phyloP scores from a whole-genome alignment of 2,797 vertebrate species.

The Natrix natrix region DNA sequence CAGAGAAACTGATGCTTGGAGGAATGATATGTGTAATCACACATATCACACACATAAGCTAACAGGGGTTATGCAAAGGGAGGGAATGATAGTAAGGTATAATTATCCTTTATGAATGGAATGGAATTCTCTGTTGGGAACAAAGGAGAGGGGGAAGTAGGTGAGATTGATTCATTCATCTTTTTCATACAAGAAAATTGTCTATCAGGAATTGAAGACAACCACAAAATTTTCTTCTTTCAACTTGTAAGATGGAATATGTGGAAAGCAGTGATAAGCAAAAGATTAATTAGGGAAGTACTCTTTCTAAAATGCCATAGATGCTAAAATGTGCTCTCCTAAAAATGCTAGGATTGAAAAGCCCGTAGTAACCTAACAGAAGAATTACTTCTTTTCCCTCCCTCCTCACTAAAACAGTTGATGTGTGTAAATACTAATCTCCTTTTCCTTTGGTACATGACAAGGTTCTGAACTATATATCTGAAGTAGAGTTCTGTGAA shows the following conservation, averaged over 20 bases:
- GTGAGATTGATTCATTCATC: background rate
- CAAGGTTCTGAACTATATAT: background rate
- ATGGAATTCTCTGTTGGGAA: background rate
- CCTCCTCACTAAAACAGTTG: background rate
- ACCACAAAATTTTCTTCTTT: background rate
- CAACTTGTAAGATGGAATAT: background rate
- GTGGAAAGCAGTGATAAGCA: background rate
- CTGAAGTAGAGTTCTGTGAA: background rate
- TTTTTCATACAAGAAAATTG: background rate
- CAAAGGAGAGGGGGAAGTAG: background rate
- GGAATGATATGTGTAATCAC: background rate
- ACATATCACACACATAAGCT: background rate
- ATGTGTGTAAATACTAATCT: background rate
- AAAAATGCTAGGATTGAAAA: background rate
- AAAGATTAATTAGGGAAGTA: background rate
- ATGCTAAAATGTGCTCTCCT: background rate
- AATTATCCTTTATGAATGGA: background rate
- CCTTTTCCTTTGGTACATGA: background rate
- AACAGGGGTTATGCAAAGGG: background rate
- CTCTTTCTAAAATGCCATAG: background rate
- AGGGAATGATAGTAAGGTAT: background rate
- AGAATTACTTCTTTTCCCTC: background rate
- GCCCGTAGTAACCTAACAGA: background rate
- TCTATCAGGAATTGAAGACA: background rate
- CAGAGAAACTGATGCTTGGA: background rate